Base-by-base conservation (phyloP, 1,140 invertebrate species). In the Lepidostoma basale region DNA sequence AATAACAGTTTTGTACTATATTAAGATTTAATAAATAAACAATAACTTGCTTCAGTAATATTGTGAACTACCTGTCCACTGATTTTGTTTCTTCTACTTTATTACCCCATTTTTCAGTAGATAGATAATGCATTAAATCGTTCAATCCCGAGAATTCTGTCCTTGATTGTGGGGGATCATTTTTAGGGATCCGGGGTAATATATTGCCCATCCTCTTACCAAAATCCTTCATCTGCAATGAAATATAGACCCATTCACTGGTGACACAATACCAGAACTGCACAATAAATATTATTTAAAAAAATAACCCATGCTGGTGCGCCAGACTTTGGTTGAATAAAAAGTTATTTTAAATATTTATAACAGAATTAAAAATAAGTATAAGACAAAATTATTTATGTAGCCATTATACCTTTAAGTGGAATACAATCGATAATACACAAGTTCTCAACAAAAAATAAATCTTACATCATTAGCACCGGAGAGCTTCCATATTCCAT, bases 401-500 rank as follows among this genome's bases (percentile, higher is more conserved):
- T n/a, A n/a, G n/a, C n/a, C n/a, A n/a, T n/a, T n/a, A n/a, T n/a
- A n/a, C n/a, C n/a, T n/a, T n/a, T n/a, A n/a, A n/a, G n/a, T n/a
- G n/a, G n/a, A n/a, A n/a, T n/a, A n/a, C n/a, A n/a, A n/a, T n/a
- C n/a, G n/a, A n/a, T n/a, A n/a, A n/a, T n/a, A n/a, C n/a, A n/a
- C n/a, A n/a, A n/a, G n/a, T n/a, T n/a, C n/a, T n/a, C n/a, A n/a
- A n/a, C n/a, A 36, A 8, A 36, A n/a, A 42, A 49, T 14, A 23
- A 54, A 60, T 75, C 78, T 82, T 76, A 92, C 89, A 86, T 91
- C 87, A 73, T 88, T 87, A 26, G 92, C 94, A 68, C 94, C 95
- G 28, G 93, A 89, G 5, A 95, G 73, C 83, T 96, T 97, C 92
- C 94, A 97, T 62, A 96, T 88, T 9, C 87, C 86, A 80, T 90